Conservation (phyloP, 2,113 vertebrate genomes). For the Sorex fumeus region DNA sequence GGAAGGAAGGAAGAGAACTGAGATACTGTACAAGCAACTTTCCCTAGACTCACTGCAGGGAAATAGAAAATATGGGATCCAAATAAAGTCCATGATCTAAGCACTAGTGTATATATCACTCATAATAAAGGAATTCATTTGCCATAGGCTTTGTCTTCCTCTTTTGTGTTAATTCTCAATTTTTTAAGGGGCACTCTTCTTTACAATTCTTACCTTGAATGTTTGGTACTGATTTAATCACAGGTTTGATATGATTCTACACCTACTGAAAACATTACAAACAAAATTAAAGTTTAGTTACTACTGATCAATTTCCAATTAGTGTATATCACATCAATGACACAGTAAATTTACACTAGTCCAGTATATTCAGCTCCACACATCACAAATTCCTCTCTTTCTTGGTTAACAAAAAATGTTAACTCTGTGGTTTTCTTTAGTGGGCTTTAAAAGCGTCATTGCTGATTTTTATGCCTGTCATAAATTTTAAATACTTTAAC, state of each 20-base stretch:
- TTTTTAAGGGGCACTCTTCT: not conserved
- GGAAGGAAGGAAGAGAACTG: too few relatives aligned
- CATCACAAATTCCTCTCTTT: slow-evolving; percentile 75
- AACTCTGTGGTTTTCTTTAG: slow-evolving; percentile 38
- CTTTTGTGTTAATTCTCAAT: not conserved
- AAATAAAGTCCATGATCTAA: not conserved
- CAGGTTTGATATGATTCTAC: not conserved
- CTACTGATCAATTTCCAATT: slow-evolving; percentile 70
- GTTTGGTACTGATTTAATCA: not conserved
- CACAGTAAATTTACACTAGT: slow-evolving; percentile 41
- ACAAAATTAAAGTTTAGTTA: slow-evolving; percentile 60
- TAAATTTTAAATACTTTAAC: slow-evolving; percentile 44
- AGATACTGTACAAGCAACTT: not conserved
- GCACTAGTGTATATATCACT: too few relatives aligned
- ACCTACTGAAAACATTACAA: not conserved
- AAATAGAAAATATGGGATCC: not conserved
- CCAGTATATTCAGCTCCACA: not conserved
- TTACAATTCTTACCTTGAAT: not conserved
- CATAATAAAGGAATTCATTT: not conserved
- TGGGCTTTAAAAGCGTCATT: slow-evolving; percentile 74
- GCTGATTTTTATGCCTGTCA: slow-evolving; percentile 54
- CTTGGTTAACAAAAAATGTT: slow-evolving; percentile 70
- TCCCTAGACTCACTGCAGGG: not conserved
- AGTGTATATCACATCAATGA: slow-evolving; percentile 74
- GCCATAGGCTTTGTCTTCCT: not conserved